Conservation (phyloP, 2,888 invertebrate genomes). For the Lycaena phlaeas region DNA sequence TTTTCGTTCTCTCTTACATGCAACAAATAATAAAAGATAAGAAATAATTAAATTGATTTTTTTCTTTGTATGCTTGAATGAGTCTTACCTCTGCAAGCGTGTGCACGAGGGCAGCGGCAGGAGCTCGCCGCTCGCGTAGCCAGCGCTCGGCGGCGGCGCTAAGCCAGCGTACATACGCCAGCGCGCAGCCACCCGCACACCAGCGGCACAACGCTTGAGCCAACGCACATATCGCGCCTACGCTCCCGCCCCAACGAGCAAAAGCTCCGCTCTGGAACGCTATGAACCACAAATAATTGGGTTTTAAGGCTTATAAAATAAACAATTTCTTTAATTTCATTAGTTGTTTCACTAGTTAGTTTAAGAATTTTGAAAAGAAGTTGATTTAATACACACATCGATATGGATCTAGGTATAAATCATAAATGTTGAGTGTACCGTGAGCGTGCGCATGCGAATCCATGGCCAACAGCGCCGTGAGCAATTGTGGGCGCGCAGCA, state of each 20-base stretch:
- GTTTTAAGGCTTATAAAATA: too few species aligned
- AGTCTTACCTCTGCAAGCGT: constrained; percentile 88
- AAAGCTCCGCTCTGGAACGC: constrained; percentile 36
- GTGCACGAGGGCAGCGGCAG: constrained; percentile 73
- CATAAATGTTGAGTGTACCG: constrained; percentile 34
- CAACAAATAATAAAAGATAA: too few species aligned
- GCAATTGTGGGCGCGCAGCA: constrained; percentile 28
- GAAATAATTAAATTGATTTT: too few species aligned
- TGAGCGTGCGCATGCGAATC: constrained; percentile 51
- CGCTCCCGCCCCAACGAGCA: constrained; percentile 39
- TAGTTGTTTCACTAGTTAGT: too few species aligned
- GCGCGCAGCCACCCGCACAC: constrained; percentile 74
- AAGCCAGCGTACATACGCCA: constrained; percentile 83
- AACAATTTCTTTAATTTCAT: too few species aligned
- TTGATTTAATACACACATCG: too few species aligned
- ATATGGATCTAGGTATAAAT: too few species aligned
- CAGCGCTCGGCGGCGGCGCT: constrained; percentile 64
- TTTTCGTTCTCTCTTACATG: too few species aligned
- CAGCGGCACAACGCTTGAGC: constrained; percentile 83
- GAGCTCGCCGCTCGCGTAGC: constrained; percentile 50
- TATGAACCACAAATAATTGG: too few species aligned
- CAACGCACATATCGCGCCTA: constrained; percentile 81
- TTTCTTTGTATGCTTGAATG: too few species aligned
- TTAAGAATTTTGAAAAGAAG: too few species aligned
- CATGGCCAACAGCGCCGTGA: constrained; percentile 42